phyloP scores from a whole-genome alignment of 1,140 invertebrate genomes.

The Stegodyphus mimosarum region DNA sequence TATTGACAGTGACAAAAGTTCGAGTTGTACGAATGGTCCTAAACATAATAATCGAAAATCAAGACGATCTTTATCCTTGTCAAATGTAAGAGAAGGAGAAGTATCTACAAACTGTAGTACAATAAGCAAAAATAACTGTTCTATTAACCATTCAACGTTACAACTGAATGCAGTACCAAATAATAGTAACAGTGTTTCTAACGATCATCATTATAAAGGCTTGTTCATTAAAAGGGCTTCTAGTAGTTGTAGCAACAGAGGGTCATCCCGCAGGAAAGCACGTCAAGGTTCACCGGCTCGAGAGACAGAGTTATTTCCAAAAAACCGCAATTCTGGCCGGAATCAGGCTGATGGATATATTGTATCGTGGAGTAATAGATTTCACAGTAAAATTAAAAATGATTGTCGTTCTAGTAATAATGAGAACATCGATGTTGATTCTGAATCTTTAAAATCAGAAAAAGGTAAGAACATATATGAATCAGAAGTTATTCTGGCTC shows the following conservation, averaged over 20 bases:
- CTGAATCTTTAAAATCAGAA: neutral
- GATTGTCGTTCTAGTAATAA: neutral
- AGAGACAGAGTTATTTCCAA: conserved; percentile 17
- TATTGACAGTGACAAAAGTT: neutral
- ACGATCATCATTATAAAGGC: conserved; percentile 23
- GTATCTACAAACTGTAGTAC: conserved; percentile 18
- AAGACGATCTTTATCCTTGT: conserved; percentile 34
- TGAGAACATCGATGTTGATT: neutral
- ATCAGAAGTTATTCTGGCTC: neutral
- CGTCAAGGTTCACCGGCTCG: conserved; percentile 27
- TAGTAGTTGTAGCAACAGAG: conserved; percentile 32
- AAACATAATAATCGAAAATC: conserved; percentile 27
- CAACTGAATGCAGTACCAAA: neutral
- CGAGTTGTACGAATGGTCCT: neutral
- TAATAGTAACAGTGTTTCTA: neutral
- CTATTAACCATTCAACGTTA: neutral
- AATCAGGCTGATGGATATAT: conserved; percentile 15
- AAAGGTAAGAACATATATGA: neutral
- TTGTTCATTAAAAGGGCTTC: conserved; percentile 42
- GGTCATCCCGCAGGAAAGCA: conserved; percentile 27
- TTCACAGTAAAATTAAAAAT: neutral
- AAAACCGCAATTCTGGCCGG: neutral
- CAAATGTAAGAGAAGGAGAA: conserved; percentile 44
- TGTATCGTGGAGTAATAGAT: conserved; percentile 2
- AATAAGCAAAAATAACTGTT: neutral